Evolutionary conservation across 2,888 invertebrate species (phyloP), one percentile per base, ranked within the genome.

Genomic region (Tortricodes alternella): DNA sequence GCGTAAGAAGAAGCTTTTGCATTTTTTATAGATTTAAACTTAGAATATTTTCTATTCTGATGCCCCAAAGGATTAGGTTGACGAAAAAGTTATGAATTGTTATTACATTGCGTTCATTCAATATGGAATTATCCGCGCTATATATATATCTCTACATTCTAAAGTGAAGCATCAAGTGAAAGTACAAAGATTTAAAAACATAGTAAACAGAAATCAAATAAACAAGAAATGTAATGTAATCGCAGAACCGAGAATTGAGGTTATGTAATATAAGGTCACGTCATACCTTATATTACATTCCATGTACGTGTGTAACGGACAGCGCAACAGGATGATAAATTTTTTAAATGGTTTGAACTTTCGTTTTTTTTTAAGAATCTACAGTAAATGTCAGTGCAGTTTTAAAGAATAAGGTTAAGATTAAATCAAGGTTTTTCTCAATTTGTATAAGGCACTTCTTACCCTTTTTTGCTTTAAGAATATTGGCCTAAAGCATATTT

Each of bases 81-180:
- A 4, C 5, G n/a, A 5, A 13, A 8, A 23, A 15, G 7, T 39
- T 7, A 8, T 8, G 8, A 9, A 3, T 35, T 18, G 2, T 35
- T n/a, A n/a, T 35, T 35, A 1, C 3, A 16, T 16, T 15, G 4
- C 3, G 11, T 8, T 13, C 0, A 18, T 1, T 21, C 11, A 8
- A 11, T 3, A 11, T 37, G 9, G 4, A 3, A 16, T 16, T 21
- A 46, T 32, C 34, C 16, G 4, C 53, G 39, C 53, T 48, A 15
- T 48, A 34, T 2, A n/a, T n/a, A 11, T 23, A 27, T 53, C 7
- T 44, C 7, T 16, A 48, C 34, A 34, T 41, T 34, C 32, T 32
- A 32, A 29, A 34, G 19, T 39, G 39, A 48, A 39, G 48, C 48
- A 41, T 32, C n/a, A 34, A 29, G 57, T 58, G 57, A 55, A 55